phyloP scores from a whole-genome alignment of 2,113 vertebrate species.

The Urocynchramus pylzowi region DNA sequence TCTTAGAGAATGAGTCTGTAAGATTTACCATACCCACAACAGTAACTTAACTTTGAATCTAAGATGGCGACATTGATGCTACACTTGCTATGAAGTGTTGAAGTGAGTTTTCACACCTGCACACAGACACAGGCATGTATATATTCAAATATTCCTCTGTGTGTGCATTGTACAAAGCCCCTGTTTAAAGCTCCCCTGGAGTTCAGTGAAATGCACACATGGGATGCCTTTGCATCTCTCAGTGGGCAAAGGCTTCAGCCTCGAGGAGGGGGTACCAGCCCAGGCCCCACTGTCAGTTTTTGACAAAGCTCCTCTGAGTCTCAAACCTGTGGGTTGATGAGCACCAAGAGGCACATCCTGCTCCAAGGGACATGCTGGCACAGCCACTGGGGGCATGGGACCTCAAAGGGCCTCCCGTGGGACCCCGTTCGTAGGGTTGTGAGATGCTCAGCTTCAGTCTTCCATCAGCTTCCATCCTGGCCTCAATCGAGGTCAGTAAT shows the following conservation, averaged over 20 bases:
- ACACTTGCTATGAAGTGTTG: neutral
- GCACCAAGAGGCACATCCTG: neutral
- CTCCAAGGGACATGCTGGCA: neutral
- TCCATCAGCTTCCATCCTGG: neutral
- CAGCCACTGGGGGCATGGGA: neutral
- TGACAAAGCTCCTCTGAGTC: neutral
- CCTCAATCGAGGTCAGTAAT: neutral
- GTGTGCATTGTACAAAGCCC: neutral
- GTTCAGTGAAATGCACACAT: neutral
- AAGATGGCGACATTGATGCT: neutral
- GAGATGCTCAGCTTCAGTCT: neutral
- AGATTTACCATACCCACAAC: neutral
- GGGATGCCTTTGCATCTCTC: neutral
- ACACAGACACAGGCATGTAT: neutral
- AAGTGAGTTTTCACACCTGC: neutral
- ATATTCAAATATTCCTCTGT: neutral
- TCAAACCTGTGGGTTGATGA: neutral
- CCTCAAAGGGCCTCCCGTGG: no score
- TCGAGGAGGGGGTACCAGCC: accelerated
- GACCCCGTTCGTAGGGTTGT: accelerated
- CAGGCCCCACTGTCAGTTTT: neutral
- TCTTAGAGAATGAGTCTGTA: neutral
- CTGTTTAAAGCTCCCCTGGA: no score
- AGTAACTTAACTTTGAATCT: neutral
- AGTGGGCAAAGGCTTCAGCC: neutral